Evolutionary conservation across 1,140 invertebrate genomes (phyloP), one percentile per base, ranked within the genome.

Genomic region (Bombus cullumanus): DNA sequence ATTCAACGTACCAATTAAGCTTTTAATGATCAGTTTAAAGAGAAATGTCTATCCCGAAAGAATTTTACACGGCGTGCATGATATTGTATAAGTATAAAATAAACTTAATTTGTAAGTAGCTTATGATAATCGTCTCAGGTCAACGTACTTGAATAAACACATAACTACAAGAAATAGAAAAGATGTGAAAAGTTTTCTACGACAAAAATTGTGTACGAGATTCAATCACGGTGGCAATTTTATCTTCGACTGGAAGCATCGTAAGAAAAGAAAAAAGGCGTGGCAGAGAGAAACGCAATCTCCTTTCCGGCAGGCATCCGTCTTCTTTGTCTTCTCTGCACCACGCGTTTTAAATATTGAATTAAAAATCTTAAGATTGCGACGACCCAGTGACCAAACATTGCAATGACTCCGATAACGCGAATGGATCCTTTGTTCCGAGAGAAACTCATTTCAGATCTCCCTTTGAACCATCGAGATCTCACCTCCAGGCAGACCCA

Each of bases 341-440:
- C 18, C 37, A 34, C 22, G 37, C 28, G 57, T 85, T 85, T 41
- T 81, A 78, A 81, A 85, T 81, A 85, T 85, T 75, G 83, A 74
- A 85, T 85, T 81, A 85, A 81, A 81, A 62, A 74, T 81, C 57
- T 69, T 25, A 47, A 85, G 78, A 81, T 81, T 71, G 39, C 64
- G 64, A 79, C 88, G 89, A 88, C 89, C 78, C 81, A 86, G 71
- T 88, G 69, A 86, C 83, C 87, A 68, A 88, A 86, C 84, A 59
- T 34, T 22, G 53, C 76, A 69, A 53, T 8, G 53, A 31, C n/a
- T 15, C 64, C 77, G 28, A 57, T 68, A 72, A 41, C 68, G 66
- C 68, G 76, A 85, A 57, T 31, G 76, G n/a, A 25, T n/a, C 76
- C 78, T 85, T 85, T 85, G 83, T 85, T 71, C 76, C 76, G 25